A percentile compares a stretch with the other conserved stretches of the same genome.
Evolutionary conservation across 2,797 vertebrate species (phyloP).

Genomic region (Phrynocephalus vlangalii): DNA sequence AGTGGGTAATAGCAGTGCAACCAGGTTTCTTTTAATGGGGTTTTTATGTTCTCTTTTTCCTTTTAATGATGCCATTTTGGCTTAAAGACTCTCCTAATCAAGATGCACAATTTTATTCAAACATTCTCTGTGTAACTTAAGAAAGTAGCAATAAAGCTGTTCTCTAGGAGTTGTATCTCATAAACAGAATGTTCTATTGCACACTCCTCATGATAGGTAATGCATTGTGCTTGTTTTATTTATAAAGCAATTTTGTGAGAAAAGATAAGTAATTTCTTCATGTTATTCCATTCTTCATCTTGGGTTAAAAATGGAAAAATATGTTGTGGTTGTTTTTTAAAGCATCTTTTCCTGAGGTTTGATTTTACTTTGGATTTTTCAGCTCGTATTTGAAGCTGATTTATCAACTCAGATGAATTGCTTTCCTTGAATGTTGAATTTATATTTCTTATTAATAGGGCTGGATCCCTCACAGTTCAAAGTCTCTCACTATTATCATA

Average conservation of each 20-base stretch:
- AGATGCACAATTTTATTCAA: conserved; percentile 72
- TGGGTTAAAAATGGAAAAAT: conserved; percentile 63
- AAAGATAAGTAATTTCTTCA: conserved; percentile 69
- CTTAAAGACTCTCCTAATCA: conserved; percentile 77
- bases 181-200: conserved; percentile 66
- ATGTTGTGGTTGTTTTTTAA: conserved; percentile 48
- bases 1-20: conserved; percentile 77
- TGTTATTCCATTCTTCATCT: conserved; percentile 57
- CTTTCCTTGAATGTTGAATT: conserved; percentile 69
- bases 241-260: conserved; percentile 73
- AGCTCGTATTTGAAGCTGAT: conserved; percentile 69
- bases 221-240: conserved; percentile 74
- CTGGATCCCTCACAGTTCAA: conserved; percentile 94
- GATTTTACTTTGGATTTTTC: conserved; percentile 64
- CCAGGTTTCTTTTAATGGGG: conserved; percentile 74
- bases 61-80: conserved; percentile 77
- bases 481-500: conserved; percentile 88
- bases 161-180: conserved; percentile 64
- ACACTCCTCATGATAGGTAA: conserved; percentile 64
- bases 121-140: conserved; percentile 71
- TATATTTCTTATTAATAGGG: conserved; percentile 82
- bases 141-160: conserved; percentile 76
- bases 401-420: conserved; percentile 63
- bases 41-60: conserved; percentile 77
- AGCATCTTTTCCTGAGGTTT: conserved; percentile 55